Conservation (phyloP, 2,888 invertebrate species). For the Sarcophaga rosellei region DNA sequence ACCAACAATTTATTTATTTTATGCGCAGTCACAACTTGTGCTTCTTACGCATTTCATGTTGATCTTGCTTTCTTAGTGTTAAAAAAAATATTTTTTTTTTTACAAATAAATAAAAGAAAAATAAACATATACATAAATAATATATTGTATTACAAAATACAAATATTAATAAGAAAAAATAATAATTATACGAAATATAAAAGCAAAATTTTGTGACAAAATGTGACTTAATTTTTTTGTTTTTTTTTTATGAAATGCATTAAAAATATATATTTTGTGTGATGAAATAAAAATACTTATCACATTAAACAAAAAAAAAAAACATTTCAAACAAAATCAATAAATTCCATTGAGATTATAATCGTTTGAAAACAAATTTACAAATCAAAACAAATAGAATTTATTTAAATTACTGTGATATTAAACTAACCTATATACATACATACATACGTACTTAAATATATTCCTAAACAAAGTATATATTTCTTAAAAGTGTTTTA, state of each 20-base stretch:
- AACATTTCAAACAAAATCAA: constrained; percentile 8
- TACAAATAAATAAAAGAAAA: background rate
- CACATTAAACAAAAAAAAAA: constrained; percentile 9
- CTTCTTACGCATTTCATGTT: constrained; percentile 71
- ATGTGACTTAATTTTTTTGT: constrained; percentile 58
- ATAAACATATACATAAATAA: background rate
- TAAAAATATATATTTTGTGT: background rate
- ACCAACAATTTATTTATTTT: constrained; percentile 67
- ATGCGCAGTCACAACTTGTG: constrained; percentile 72
- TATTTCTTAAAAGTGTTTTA: constrained; percentile 25
- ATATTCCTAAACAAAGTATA: too few relatives aligned
- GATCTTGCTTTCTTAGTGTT: constrained; percentile 48
- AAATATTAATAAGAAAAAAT: constrained; percentile 7
- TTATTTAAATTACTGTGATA: constrained; percentile 45
- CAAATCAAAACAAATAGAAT: constrained; percentile 9
- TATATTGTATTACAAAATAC: constrained; percentile 8
- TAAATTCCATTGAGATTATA: constrained; percentile 13
- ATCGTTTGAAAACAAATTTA: background rate
- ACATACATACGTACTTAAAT: too few relatives aligned
- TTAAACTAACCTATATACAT: background rate
- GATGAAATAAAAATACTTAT: constrained; percentile 12
- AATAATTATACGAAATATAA: constrained; percentile 20
- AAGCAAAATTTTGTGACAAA: constrained; percentile 67
- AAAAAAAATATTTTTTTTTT: background rate
- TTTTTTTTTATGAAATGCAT: background rate